phyloP scores from a whole-genome alignment of 2,113 vertebrate species.

The Rhineura floridana region DNA sequence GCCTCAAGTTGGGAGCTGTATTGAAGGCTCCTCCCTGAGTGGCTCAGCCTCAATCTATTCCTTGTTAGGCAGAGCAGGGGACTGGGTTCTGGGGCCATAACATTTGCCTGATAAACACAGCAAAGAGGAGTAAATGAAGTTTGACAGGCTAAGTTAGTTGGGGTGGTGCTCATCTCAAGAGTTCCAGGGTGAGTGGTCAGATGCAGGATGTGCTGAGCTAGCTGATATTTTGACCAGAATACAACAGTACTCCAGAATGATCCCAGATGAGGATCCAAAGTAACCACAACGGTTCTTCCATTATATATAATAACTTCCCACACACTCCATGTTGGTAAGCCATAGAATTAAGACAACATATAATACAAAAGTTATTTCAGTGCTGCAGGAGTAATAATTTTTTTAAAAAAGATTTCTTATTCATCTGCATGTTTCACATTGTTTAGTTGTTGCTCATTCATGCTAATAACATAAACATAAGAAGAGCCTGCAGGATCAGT shows the following conservation, averaged over 20 bases:
- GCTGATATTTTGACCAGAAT: background rate
- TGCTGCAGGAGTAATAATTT: background rate
- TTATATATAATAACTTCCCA: too few species aligned
- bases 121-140: background rate
- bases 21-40: too few species aligned
- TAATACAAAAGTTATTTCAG: background rate
- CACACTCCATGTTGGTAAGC: background rate
- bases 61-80: too few species aligned
- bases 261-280: background rate
- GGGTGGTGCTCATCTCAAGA: background rate
- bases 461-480: too few species aligned
- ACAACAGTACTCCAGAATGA: background rate
- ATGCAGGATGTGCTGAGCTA: background rate
- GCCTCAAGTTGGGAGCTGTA: too few species aligned
- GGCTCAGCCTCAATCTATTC: too few species aligned
- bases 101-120: too few species aligned
- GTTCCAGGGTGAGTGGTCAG: background rate
- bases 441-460: background rate
- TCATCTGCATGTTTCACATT: background rate
- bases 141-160: background rate
- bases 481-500: too few species aligned
- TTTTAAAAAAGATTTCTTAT: background rate
- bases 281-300: background rate
- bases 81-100: too few species aligned
- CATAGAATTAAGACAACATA: background rate